Evolutionary conservation across 2,113 vertebrate species (phyloP), one percentile per base, ranked within the genome.

Genomic region (Hipposideros armiger): DNA sequence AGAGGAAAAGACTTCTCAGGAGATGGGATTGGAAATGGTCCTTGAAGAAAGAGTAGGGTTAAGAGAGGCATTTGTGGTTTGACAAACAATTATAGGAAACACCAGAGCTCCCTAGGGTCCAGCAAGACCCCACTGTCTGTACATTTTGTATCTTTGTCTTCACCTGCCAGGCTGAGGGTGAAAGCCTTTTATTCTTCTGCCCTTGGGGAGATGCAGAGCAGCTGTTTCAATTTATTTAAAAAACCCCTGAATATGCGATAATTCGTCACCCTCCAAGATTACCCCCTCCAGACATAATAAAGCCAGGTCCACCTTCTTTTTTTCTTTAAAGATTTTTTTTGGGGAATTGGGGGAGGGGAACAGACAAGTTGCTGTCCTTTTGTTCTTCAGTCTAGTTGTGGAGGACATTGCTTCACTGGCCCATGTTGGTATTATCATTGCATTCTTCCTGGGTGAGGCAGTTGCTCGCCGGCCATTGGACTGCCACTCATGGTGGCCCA

Each of bases 221-320:
- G 77, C 24, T 70, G 30, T 90, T 80, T 84, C 74, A 54, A 22
- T 92, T 87, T 92, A 82, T 95, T 95, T 82, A 11, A 81, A 87
- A 93, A 95, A 52, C 72, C 5, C 20, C 11, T 20, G 17, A 81
- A 45, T 45, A 7, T 89, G 52, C 3, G 83, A 69, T 91, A 42
- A 64, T 83, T 42, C 74, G 81, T 66, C 30, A 67, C 24, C 24
- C 11, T 87, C 0, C 10, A 67, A 72, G 54, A 90, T 69, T 83
- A 17, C 42, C 11, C 91, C 58, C 19, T 90, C 60, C n/a, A 62
- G 47, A 74, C 32, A 62, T 64, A 94, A 47, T 70, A 62, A 92
- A 62, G 26, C 47, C 47, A 40, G 14, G 28, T 20, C 60, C 52
- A 24, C 70, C 14, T 36, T 36, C 36, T 36, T 36, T 36, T 36